A percentile compares a stretch with the other conserved stretches of the same genome.
These are phyloP conservation scores for Fistularia commersonii DNA, from an alignment of 2,797 vertebrate genomes.

Conservation along the genomic window DNA sequence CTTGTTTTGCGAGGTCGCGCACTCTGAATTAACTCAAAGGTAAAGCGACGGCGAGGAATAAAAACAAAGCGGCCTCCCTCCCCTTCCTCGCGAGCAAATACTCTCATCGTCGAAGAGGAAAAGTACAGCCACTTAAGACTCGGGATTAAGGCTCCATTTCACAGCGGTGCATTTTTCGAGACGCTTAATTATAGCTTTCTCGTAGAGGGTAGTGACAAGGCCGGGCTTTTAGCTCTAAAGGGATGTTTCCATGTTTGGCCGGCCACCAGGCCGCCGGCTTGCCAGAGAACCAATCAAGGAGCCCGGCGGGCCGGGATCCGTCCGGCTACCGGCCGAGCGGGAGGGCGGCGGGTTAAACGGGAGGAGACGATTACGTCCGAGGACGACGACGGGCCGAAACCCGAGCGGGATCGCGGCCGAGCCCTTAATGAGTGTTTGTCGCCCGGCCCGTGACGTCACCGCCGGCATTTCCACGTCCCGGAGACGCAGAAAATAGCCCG, in stretches of 20 bases:
- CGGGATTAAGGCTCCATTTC: conserved; percentile 77
- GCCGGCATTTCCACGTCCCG: too few relatives aligned
- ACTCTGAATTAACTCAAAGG: neutral
- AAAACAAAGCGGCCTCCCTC: conserved; percentile 13
- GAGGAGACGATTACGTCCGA: conserved; percentile 1
- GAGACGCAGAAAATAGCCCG: conserved; percentile 22
- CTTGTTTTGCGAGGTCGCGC: neutral
- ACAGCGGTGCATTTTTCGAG: conserved; percentile 81
- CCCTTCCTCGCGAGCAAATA: conserved; percentile 30
- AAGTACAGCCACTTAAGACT: conserved; percentile 74
- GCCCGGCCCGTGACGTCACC: conserved; percentile 69
- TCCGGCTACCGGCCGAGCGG: conserved; percentile 8
- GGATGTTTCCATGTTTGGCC: conserved; percentile 82
- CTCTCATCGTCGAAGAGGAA: conserved; percentile 71
- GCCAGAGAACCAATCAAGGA: conserved; percentile 60
- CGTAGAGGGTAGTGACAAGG: conserved; percentile 71
- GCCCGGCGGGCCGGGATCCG: conserved; percentile 41
- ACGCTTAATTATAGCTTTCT: conserved; percentile 83
- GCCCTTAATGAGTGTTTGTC: conserved; percentile 76
- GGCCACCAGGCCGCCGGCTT: conserved; percentile 39
- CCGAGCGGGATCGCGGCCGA: conserved; percentile 69
- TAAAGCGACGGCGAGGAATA: conserved; percentile 8
- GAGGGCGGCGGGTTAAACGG: neutral
- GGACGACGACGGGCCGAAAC: conserved; percentile 51
- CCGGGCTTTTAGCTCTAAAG: conserved; percentile 73